Evolutionary conservation across 2,113 vertebrate genomes (phyloP).

Genomic region (Gulo gulo): DNA sequence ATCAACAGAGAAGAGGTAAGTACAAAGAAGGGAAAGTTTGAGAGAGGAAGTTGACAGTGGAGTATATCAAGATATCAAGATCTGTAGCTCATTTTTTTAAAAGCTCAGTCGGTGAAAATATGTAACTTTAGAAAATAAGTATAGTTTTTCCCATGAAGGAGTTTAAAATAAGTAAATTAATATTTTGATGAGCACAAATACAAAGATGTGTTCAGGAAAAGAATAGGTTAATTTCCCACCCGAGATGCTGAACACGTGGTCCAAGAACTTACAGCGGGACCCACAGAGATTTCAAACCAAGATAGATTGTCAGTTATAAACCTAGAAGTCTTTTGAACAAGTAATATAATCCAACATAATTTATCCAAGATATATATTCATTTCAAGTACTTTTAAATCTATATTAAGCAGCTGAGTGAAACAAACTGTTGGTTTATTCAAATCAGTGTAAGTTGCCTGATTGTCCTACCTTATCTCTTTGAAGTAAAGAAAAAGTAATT

Average conservation of each 20-base stretch:
- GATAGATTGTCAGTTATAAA: background rate
- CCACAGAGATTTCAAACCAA: background rate
- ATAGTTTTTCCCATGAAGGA: background rate
- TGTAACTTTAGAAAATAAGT: background rate
- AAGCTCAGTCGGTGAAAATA: background rate
- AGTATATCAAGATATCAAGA: background rate
- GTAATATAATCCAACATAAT: background rate
- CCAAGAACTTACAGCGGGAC: background rate
- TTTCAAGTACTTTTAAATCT: background rate
- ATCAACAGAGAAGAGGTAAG: background rate
- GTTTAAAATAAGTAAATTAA: slow-evolving; percentile 4
- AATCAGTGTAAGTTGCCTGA: background rate
- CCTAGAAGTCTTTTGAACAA: background rate
- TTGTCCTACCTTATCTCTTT: background rate
- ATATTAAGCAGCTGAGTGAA: background rate
- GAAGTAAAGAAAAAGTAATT: slow-evolving; percentile 56
- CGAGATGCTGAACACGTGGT: background rate
- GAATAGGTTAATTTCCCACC: background rate
- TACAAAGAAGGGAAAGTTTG: background rate
- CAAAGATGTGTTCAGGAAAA: background rate
- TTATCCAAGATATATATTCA: background rate
- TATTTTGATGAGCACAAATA: background rate
- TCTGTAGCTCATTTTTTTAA: background rate
- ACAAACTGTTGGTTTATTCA: background rate
- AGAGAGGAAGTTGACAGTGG: background rate